phyloP scores from a whole-genome alignment of 2,888 invertebrate species.

The Cheilosia vernalis region DNA sequence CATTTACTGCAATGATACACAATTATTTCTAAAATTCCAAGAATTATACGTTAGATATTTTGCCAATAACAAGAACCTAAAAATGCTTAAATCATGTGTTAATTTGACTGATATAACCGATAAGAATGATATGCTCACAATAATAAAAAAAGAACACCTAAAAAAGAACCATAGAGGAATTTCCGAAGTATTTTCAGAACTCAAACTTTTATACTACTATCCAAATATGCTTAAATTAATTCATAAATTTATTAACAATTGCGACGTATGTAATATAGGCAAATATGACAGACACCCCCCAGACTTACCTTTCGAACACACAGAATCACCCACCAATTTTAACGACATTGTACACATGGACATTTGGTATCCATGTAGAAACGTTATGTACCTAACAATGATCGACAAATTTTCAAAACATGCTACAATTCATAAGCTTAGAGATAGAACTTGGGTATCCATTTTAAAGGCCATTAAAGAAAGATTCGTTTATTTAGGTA shows the following conservation, averaged over 20 bases:
- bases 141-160: conserved; percentile 34
- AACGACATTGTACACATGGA: conserved; percentile 39
- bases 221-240: conserved; percentile 43
- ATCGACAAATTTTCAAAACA: conserved; percentile 45
- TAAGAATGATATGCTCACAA: conserved; percentile 21
- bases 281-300: conserved; percentile 8
- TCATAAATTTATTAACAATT: conserved; percentile 43
- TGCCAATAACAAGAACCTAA: conserved; percentile 45
- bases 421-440: conserved; percentile 22
- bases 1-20: conserved; percentile 44
- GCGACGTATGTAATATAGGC: conserved; percentile 32
- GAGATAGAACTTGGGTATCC: conserved; percentile 35
- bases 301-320: conserved; percentile 1
- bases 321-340: conserved; percentile 10
- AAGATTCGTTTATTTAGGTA: conserved; percentile 29
- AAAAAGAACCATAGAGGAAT: conserved; percentile 46
- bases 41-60: conserved; percentile 51
- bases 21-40: conserved; percentile 43
- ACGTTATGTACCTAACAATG: conserved; percentile 32
- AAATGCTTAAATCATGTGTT: conserved; percentile 24
- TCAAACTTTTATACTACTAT: conserved; percentile 30
- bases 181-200: conserved; percentile 30
- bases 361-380: conserved; percentile 32
- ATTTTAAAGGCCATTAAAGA: conserved; percentile 14
- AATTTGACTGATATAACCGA: conserved; percentile 34